Conservation (phyloP, 2,113 vertebrate species). For the Gymnarchus niloticus region DNA sequence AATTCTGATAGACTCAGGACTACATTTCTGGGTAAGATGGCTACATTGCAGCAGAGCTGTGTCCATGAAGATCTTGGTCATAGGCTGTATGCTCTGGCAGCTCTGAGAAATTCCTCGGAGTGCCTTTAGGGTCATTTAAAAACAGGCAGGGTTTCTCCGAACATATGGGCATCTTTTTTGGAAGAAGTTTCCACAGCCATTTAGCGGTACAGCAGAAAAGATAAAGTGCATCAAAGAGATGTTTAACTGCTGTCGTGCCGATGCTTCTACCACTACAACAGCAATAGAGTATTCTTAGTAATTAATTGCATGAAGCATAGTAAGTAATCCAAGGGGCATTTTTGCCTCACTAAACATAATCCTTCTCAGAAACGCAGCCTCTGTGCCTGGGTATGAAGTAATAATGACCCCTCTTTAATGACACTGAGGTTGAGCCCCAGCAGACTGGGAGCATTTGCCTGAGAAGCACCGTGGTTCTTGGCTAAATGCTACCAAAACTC, state of each 20-base stretch:
- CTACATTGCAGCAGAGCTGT: background rate
- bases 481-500: background rate
- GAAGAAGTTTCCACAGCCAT: background rate
- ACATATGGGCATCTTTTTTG: no score
- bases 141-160: no score
- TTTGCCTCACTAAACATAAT: background rate
- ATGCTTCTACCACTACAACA: background rate
- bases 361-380: background rate
- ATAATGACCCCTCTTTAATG: background rate
- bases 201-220: background rate
- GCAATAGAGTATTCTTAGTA: background rate
- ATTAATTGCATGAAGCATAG: background rate
- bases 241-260: background rate
- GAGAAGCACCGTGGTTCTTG: background rate
- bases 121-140: no score
- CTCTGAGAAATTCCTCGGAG: background rate
- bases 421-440: no score
- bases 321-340: constrained; percentile 6
- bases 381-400: background rate
- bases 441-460: background rate
- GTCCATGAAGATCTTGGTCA: background rate
- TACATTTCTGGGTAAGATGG: background rate
- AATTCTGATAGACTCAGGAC: background rate
- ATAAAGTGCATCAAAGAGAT: background rate
- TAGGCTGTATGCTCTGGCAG: background rate